Conservation (phyloP, 2,797 vertebrate species). For the Myotis daubentonii region DNA sequence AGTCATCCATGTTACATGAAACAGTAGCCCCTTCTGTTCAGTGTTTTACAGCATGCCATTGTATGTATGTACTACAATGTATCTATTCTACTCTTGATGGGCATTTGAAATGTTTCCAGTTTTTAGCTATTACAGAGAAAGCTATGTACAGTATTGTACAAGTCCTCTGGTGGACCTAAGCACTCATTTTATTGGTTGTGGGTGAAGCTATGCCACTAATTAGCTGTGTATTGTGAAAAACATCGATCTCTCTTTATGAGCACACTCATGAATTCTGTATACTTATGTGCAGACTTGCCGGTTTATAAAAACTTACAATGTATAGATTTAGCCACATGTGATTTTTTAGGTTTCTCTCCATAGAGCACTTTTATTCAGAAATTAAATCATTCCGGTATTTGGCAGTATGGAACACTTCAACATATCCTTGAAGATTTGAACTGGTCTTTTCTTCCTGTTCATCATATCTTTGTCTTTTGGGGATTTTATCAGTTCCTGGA, state of each 20-base stretch:
- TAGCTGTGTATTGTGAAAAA: not conserved
- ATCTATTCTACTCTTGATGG: not conserved
- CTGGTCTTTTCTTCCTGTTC: not conserved
- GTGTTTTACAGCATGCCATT: not conserved
- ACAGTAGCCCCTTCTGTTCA: not conserved
- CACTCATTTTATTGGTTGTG: not conserved
- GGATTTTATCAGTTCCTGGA: conserved; percentile 2
- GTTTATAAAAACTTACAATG: not conserved
- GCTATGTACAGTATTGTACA: not conserved
- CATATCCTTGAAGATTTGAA: not conserved
- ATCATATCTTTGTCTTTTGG: conserved; percentile 13
- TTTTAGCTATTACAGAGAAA: not conserved
- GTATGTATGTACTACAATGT: not conserved
- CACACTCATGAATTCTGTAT: not conserved
- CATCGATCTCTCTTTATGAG: not conserved
- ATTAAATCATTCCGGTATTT: conserved; percentile 35
- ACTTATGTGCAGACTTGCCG: not conserved
- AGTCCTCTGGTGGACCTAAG: not conserved
- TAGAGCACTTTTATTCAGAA: conserved; percentile 14
- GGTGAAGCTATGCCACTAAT: not conserved
- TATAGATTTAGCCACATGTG: not conserved
- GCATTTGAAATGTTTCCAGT: not conserved
- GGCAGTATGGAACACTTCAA: not conserved
- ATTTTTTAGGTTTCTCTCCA: conserved; percentile 8
- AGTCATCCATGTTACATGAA: not conserved